Base-by-base conservation (phyloP, 2,113 vertebrate genomes). In the Zosterops pallidus region DNA sequence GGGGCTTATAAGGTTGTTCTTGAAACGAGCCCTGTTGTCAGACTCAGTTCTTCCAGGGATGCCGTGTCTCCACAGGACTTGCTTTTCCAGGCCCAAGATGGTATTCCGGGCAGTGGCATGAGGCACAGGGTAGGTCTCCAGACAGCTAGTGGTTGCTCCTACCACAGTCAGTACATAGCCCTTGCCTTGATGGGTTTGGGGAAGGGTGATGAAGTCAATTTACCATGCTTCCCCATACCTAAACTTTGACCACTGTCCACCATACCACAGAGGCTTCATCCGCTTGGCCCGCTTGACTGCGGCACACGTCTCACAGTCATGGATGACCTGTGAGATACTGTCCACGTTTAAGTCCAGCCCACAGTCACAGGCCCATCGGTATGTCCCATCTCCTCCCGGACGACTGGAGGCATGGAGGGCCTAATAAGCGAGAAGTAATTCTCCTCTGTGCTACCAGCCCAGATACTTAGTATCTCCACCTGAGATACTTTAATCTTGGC, bases 331-430 rank as follows among this genome's bases (percentile, higher is more conserved):
- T 19, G 70, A 67, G 29, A 57, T 31, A 42, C 6, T 9, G 42
- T 21, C 83, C 42, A 47, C 24, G 15, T 39, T 56, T 7, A 75
- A 65, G 16, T 56, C 35, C n/a, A 75, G 24, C 39, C 26, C 15
- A 46, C 2, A 1, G 35, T 57, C 35, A 56, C 16, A 3, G 6
- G 12, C 16, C 16, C 29, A 65, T n/a, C 0, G 0, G 11, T 17
- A 67, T 11, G 24, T 21, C 7, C 5, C 49, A 64, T 47, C 28
- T 56, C 50, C 8, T 20, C 24, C 31, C 62, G 42, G 62, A 65
- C 14, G 25, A 67, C 31, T 4, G 5, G 25, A 59, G 11, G 37
- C 44, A 42, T 17, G 0, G 0, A 35, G 11, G 52, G 25, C 17
- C 31, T 41, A 76, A 31, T 1, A 16, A 76, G 17, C 37, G 22